These are phyloP conservation scores for Neotoxoptera formosana DNA, from an alignment of 1,140 invertebrate species.

Conservation along the genomic window DNA sequence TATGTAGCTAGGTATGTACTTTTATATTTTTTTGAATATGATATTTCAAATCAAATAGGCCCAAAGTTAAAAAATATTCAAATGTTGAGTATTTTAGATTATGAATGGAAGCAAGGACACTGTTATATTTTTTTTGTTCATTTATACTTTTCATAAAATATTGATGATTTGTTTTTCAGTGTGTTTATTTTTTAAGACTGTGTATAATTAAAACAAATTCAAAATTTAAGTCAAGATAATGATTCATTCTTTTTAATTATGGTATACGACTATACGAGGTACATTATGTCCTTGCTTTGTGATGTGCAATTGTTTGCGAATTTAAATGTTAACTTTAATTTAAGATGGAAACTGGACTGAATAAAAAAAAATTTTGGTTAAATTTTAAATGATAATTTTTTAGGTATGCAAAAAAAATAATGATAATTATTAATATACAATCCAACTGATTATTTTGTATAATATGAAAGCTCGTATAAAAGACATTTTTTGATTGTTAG, in stretches of 20 bases:
- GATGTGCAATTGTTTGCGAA: constrained; percentile 46
- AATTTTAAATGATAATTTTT: background rate
- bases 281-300: constrained; percentile 42
- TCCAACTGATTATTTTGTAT: constrained; percentile 18
- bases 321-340: constrained; percentile 39
- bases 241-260: constrained; percentile 26
- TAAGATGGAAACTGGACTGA: constrained; percentile 44
- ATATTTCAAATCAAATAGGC: constrained; percentile 33
- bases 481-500: constrained; percentile 19
- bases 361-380: constrained; percentile 32
- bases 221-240: constrained; percentile 32
- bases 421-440: background rate
- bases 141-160: constrained; percentile 51
- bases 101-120: constrained; percentile 39
- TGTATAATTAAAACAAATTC: constrained; percentile 35
- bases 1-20: constrained; percentile 49
- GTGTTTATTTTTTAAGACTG: constrained; percentile 46
- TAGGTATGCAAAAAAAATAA: background rate
- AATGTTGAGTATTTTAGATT: constrained; percentile 20
- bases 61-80: constrained; percentile 19
- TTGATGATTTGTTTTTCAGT: constrained; percentile 14
- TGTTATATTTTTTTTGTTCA: constrained; percentile 38
- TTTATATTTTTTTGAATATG: constrained; percentile 42
- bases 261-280: constrained; percentile 49
- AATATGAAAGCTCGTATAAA: background rate